A percentile compares a stretch with the other conserved stretches of the same genome.
Conservation (phyloP, 2,888 invertebrate genomes). For the Netelia fuscicornis region DNA sequence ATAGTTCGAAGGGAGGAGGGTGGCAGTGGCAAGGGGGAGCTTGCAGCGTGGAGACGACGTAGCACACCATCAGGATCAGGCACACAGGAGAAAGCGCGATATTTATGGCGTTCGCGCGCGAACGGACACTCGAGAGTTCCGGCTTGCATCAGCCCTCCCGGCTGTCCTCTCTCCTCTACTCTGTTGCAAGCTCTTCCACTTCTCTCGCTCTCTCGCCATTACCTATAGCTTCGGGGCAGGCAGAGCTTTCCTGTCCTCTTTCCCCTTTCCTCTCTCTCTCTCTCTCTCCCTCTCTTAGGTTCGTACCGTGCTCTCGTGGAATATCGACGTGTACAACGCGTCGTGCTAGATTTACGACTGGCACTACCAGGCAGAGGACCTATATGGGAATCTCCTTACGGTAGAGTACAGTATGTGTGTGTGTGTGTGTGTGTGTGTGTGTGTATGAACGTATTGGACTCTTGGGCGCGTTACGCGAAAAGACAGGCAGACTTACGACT, state of each 20-base stretch:
- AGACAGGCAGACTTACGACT: conserved; percentile 53
- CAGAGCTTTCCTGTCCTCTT: conserved; percentile 51
- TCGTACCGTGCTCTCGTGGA: conserved; percentile 67
- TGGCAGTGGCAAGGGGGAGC: neutral
- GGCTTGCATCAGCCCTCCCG: conserved; percentile 63
- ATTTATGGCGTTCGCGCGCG: conserved; percentile 74
- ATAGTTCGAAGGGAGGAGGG: conserved; percentile 5
- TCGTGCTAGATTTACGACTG: conserved; percentile 73
- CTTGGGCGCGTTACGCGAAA: conserved; percentile 40
- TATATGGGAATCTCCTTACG: conserved; percentile 49
- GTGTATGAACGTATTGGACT: conserved; percentile 33
- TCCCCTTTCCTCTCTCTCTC: conserved; percentile 27
- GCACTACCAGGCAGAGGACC: conserved; percentile 45
- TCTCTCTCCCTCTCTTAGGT: conserved; percentile 38
- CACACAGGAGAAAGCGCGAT: conserved; percentile 64
- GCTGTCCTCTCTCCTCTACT: conserved; percentile 16
- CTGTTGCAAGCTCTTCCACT: conserved; percentile 38
- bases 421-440: conserved; percentile 11
- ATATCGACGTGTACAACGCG: conserved; percentile 77
- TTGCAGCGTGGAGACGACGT: conserved; percentile 55
- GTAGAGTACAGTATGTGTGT: conserved; percentile 5
- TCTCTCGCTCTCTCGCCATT: conserved; percentile 23
- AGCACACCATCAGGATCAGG: conserved; percentile 48
- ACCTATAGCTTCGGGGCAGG: conserved; percentile 44
- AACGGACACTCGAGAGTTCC: conserved; percentile 66